Percentiles rank a stretch among this genome's conserved stretches.
These are phyloP conservation scores for Lordiphosa mommai DNA, from an alignment of 1,140 invertebrate species.

Conservation along the genomic window DNA sequence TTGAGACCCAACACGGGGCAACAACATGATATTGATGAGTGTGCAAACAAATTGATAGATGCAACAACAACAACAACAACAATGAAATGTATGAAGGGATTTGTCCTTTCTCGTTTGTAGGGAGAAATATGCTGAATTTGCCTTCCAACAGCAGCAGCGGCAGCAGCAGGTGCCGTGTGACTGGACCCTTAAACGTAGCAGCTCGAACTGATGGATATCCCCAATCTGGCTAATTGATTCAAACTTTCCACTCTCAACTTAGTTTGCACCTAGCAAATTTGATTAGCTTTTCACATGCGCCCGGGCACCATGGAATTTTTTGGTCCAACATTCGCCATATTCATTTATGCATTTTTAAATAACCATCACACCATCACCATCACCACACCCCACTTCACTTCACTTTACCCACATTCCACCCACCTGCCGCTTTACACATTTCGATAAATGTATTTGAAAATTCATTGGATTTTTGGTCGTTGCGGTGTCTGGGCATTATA, in stretches of 20 bases:
- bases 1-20: slow-evolving; percentile 1
- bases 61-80: slow-evolving; percentile 30
- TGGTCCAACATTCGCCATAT: slow-evolving; percentile 15
- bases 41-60: slow-evolving; percentile 71
- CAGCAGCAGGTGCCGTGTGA: slow-evolving; percentile 24
- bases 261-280: slow-evolving; percentile 34
- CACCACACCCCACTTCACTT: too few relatives aligned
- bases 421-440: slow-evolving; percentile 7
- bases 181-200: not conserved
- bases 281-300: slow-evolving; percentile 19
- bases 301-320: too few relatives aligned
- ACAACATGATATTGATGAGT: slow-evolving; percentile 47
- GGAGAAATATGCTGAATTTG: slow-evolving; percentile 48
- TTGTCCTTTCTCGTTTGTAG: not conserved
- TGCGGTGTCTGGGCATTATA: slow-evolving; percentile 8
- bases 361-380: not conserved
- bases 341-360: slow-evolving; percentile 38
- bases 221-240: slow-evolving; percentile 65
- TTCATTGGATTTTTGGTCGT: slow-evolving; percentile 44
- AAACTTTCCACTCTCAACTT: slow-evolving; percentile 16
- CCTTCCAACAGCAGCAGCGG: slow-evolving; percentile 13
- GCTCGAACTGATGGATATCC: slow-evolving; percentile 60
- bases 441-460: slow-evolving; percentile 45
- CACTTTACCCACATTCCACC: too few relatives aligned
- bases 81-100: slow-evolving; percentile 29